These are phyloP conservation scores for Cossypha caffra DNA, from an alignment of 2,797 vertebrate species.

Conservation along the genomic window DNA sequence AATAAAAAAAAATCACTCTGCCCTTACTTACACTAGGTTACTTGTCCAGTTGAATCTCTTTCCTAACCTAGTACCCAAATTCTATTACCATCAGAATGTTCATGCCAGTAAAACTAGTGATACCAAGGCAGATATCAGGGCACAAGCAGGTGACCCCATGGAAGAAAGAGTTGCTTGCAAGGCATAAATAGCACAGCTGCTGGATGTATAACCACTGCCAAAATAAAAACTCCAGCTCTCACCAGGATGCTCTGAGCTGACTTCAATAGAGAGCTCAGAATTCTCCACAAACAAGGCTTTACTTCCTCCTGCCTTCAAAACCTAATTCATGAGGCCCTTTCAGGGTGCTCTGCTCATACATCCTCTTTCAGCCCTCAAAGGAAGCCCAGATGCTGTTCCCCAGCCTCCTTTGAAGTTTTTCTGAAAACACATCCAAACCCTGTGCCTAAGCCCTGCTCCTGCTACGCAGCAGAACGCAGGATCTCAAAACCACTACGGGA, in stretches of 20 bases:
- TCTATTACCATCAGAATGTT: not conserved
- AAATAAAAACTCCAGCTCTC: not conserved
- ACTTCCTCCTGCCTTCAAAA: not conserved
- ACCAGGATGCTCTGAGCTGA: slow-evolving; percentile 1
- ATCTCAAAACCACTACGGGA: not conserved
- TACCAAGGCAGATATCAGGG: not conserved
- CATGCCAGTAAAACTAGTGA: not conserved
- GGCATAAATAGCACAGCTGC: not conserved
- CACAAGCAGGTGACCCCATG: not conserved
- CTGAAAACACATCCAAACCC: not conserved
- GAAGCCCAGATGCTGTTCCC: not conserved
- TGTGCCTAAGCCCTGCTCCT: not conserved
- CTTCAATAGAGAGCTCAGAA: not conserved
- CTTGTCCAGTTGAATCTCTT: not conserved
- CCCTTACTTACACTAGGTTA: not conserved
- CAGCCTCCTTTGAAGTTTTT: not conserved
- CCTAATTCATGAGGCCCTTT: not conserved
- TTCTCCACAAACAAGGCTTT: not conserved
- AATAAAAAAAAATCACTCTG: too few relatives aligned
- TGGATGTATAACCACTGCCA: not conserved
- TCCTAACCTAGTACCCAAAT: not conserved
- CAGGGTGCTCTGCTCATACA: not conserved
- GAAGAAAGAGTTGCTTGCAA: not conserved
- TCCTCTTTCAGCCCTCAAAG: not conserved
- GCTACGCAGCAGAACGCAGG: rapidly evolving